phyloP scores from a whole-genome alignment of 1,140 invertebrate species.

The Euschistus heros region DNA sequence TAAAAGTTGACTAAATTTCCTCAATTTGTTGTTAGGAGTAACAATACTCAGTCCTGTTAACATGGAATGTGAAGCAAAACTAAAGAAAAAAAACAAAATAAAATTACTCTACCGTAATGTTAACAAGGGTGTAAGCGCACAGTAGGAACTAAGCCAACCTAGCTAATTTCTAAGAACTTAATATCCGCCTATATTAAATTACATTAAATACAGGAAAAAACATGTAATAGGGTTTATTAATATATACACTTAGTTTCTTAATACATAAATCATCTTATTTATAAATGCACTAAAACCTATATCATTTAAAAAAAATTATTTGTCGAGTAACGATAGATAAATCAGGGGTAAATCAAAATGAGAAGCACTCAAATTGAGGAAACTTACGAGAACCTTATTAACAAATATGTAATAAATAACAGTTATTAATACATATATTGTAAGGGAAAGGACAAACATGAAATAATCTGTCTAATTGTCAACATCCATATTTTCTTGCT shows the following conservation, averaged over 20 bases:
- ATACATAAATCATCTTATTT: too few species aligned
- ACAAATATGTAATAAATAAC: too few species aligned
- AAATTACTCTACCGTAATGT: background rate
- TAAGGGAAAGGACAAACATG: background rate
- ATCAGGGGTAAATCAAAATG: too few species aligned
- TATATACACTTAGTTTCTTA: too few species aligned
- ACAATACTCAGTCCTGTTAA: background rate
- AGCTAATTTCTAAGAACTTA: too few species aligned
- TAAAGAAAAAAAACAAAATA: background rate
- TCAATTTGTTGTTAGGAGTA: constrained; percentile 2
- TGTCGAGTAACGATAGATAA: too few species aligned
- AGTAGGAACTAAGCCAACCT: background rate
- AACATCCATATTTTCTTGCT: constrained; percentile 44
- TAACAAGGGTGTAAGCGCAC: background rate
- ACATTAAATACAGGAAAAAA: too few species aligned
- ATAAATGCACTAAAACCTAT: too few species aligned
- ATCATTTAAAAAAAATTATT: too few species aligned
- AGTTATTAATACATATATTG: constrained; percentile 1
- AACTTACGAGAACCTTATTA: constrained; percentile 11
- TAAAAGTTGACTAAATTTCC: constrained; percentile 4
- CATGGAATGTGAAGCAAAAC: constrained; percentile 5
- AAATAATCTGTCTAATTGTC: constrained; percentile 28
- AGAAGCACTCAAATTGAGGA: constrained; percentile 10
- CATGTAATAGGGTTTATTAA: too few species aligned
- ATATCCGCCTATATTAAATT: too few species aligned